These are phyloP conservation scores for Orchesella cincta DNA, from an alignment of 1,140 invertebrate species.

Conservation along the genomic window DNA sequence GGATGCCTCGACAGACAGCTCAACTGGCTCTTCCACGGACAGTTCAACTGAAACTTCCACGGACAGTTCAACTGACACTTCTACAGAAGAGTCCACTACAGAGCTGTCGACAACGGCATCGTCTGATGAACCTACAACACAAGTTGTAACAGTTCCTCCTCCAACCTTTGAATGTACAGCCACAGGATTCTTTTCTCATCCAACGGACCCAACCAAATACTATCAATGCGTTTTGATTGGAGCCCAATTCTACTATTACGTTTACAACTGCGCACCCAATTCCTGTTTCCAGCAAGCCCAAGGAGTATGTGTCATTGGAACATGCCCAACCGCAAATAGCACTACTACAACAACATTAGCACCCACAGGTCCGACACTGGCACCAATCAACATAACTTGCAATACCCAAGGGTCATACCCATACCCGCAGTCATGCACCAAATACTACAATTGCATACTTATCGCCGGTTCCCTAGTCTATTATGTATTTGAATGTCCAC, in stretches of 20 bases:
- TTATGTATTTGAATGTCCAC: slow-evolving; percentile 7
- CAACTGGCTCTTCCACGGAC: not conserved
- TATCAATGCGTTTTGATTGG: slow-evolving; percentile 1
- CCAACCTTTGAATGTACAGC: not conserved
- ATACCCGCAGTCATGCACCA: not conserved
- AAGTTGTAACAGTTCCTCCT: not conserved
- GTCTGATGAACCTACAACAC: too few relatives aligned
- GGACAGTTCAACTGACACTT: not conserved
- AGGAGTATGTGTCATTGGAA: not conserved
- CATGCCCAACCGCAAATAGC: not conserved
- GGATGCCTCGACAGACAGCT: not conserved
- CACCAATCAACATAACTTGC: not conserved
- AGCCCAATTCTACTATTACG: slow-evolving; percentile 18
- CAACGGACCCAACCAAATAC: slow-evolving; percentile 21
- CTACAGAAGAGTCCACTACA: not conserved
- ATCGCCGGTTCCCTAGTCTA: not conserved
- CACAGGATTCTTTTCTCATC: not conserved
- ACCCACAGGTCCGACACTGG: not conserved
- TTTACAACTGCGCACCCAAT: not conserved
- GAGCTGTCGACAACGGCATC: not conserved
- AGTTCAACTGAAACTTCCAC: not conserved
- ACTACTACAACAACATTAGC: slow-evolving; percentile 1
- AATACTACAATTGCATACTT: slow-evolving; percentile 14
- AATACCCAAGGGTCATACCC: not conserved
- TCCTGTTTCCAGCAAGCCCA: not conserved